A percentile compares a stretch with the other conserved stretches of the same genome.
Conservation (phyloP, 2,113 vertebrate genomes). For the Cryptomyrus ogoouensis region DNA sequence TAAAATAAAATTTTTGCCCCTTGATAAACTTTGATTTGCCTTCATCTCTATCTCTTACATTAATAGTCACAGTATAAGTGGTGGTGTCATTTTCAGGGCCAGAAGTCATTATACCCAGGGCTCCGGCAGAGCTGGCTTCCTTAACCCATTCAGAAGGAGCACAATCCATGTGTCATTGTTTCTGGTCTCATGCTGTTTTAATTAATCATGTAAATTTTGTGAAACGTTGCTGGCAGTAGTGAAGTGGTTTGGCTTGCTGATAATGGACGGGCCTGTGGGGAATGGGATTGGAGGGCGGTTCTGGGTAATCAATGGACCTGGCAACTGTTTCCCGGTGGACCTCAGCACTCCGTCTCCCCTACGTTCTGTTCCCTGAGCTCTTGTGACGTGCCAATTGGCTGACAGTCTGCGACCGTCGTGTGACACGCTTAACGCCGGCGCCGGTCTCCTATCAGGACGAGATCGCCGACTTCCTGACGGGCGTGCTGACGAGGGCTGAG, state of each 20-base stretch:
- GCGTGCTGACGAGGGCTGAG: slow-evolving; percentile 78
- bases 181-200: not conserved
- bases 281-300: not conserved
- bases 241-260: not conserved
- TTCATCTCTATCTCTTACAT: not conserved
- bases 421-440: not conserved
- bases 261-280: not conserved
- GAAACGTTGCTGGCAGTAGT: not conserved
- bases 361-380: not conserved
- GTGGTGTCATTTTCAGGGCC: not conserved
- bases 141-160: not conserved
- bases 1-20: not conserved
- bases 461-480: slow-evolving; percentile 87
- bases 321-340: too few species aligned
- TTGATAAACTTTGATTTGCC: not conserved
- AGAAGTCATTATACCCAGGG: not conserved
- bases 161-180: not conserved
- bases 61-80: not conserved
- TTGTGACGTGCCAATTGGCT: not conserved
- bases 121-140: too few species aligned
- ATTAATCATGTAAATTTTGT: not conserved
- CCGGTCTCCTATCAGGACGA: slow-evolving; percentile 71
- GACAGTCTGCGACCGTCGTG: not conserved
- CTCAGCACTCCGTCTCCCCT: not conserved
- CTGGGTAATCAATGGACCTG: not conserved